These are phyloP conservation scores for Heliothis virescens DNA, from an alignment of 1,140 invertebrate species.

Conservation along the genomic window DNA sequence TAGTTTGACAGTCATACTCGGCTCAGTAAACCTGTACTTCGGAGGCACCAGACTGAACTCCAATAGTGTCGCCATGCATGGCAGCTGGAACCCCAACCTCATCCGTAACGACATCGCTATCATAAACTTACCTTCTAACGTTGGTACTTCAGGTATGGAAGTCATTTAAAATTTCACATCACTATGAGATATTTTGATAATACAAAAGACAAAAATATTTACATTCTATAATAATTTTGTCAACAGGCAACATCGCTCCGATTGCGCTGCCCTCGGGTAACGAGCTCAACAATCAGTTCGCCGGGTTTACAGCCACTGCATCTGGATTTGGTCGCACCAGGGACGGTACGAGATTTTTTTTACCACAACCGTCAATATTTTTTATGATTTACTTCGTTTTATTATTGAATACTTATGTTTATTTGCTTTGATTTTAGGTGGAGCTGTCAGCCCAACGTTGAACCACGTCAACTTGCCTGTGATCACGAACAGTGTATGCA, in stretches of 20 bases:
- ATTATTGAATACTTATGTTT: neutral
- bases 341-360: neutral
- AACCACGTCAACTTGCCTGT: constrained; percentile 62
- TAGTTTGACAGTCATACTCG: constrained; percentile 56
- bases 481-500: constrained; percentile 63
- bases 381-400: neutral
- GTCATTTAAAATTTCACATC: constrained; percentile 12
- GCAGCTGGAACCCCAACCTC: constrained; percentile 37
- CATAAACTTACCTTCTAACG: constrained; percentile 61
- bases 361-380: too few species aligned
- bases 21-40: constrained; percentile 60
- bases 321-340: constrained; percentile 40
- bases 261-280: constrained; percentile 28
- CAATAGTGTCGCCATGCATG: constrained; percentile 55
- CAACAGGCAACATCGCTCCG: neutral
- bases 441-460: neutral
- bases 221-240: too few species aligned
- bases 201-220: too few species aligned
- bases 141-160: constrained; percentile 71
- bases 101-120: constrained; percentile 67
- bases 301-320: constrained; percentile 13
- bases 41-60: constrained; percentile 62
- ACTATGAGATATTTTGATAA: too few species aligned
- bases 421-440: neutral
- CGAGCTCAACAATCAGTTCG: constrained; percentile 18